A percentile compares a stretch with the other conserved stretches of the same genome.
Evolutionary conservation across 2,888 invertebrate species (phyloP).

Genomic region (Octonoba sinensis): DNA sequence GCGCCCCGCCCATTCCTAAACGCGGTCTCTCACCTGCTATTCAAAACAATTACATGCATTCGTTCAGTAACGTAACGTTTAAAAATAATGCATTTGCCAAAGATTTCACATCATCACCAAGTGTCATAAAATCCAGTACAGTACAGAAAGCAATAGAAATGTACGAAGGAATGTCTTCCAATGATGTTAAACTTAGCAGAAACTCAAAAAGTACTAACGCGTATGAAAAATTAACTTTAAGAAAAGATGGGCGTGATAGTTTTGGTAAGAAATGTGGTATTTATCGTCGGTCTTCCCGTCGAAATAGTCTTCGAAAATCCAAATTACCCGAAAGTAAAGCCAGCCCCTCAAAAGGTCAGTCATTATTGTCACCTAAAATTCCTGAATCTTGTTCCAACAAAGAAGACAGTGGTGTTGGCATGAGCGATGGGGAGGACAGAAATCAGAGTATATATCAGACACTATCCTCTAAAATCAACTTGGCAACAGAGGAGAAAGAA

Average conservation of each 20-base stretch:
- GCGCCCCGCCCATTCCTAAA: constrained; percentile 38
- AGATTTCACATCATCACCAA: not conserved
- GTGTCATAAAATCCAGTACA: constrained; percentile 1
- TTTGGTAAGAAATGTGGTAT: constrained; percentile 10
- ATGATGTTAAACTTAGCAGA: constrained; percentile 12
- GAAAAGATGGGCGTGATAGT: not conserved
- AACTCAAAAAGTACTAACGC: not conserved
- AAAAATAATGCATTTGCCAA: not conserved
- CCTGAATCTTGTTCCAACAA: not conserved
- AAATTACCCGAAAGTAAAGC: constrained; percentile 17
- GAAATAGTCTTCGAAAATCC: constrained; percentile 44
- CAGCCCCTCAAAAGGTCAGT: not conserved
- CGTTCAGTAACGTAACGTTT: not conserved
- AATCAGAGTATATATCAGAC: constrained; percentile 45
- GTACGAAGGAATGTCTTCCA: constrained; percentile 50
- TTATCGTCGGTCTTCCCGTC: constrained; percentile 18
- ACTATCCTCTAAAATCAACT: constrained; percentile 12
- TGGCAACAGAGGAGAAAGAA: not conserved
- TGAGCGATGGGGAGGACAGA: constrained; percentile 25
- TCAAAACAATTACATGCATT: constrained; percentile 4
- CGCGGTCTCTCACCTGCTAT: constrained; percentile 39
- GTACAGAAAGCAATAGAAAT: constrained; percentile 47
- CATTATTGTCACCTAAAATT: not conserved
- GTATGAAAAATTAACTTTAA: not conserved
- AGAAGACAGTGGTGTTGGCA: constrained; percentile 29